Conservation (phyloP, 2,113 vertebrate species). For the Charina bottae region DNA sequence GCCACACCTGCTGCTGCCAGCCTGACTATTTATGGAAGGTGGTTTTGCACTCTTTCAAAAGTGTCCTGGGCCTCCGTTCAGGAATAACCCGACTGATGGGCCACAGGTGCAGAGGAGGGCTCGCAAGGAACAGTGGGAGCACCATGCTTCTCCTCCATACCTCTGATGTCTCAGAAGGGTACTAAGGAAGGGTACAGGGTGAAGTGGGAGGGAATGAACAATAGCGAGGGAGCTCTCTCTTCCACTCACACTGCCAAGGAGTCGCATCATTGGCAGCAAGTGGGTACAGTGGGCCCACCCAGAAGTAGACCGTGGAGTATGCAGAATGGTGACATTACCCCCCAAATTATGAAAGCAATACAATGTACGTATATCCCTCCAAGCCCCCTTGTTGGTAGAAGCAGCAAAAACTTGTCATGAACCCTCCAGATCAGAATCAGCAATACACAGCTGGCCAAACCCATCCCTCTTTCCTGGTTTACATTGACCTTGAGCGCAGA, state of each 20-base stretch:
- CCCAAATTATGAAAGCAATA: not conserved
- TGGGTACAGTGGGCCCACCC: not conserved
- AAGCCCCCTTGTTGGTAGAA: not conserved
- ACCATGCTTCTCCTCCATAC: not conserved
- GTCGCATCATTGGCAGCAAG: not conserved
- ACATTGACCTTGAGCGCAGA: not conserved
- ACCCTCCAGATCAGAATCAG: not conserved
- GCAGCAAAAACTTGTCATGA: not conserved
- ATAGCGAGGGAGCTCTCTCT: not conserved
- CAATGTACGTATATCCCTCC: not conserved
- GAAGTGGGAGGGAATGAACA: not conserved
- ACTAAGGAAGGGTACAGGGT: not conserved
- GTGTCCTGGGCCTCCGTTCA: not conserved
- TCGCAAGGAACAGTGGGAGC: not conserved
- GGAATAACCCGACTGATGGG: not conserved
- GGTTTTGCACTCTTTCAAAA: not conserved
- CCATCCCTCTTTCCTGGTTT: not conserved
- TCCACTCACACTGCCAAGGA: not conserved
- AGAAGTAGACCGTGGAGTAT: not conserved
- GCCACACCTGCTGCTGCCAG: not conserved
- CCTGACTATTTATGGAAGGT: not conserved
- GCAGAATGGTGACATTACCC: not conserved
- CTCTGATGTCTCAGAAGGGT: not conserved
- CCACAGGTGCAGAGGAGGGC: not conserved
- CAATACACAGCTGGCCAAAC: not conserved